Percentiles rank a stretch among this genome's conserved stretches.
Evolutionary conservation across 2,888 invertebrate species (phyloP).

Genomic region (Stegana nigrithorax): DNA sequence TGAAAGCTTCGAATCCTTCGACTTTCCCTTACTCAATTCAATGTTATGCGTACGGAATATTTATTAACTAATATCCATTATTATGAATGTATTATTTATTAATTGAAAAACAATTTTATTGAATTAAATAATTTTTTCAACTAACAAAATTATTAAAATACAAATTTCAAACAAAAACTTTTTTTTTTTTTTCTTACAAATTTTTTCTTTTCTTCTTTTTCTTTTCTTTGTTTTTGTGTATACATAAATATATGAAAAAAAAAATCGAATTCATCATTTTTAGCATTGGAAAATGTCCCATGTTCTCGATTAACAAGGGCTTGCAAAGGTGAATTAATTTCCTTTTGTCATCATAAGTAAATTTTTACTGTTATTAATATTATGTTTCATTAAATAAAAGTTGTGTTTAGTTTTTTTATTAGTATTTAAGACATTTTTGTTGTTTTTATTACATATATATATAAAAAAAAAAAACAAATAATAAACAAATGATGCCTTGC

Average conservation of each 20-base stretch:
- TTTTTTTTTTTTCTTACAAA: conserved; percentile 37
- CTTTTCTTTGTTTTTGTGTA: conserved; percentile 69
- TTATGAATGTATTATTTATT: no score
- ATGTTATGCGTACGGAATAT: no score
- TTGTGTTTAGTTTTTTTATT: conserved; percentile 14
- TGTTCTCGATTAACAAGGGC: conserved; percentile 88
- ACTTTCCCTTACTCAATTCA: no score
- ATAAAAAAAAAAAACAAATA: no score
- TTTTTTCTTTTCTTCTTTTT: conserved; percentile 30
- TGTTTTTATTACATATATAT: no score
- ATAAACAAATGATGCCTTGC: no score
- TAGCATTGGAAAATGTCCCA: conserved; percentile 82
- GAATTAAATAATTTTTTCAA: no score
- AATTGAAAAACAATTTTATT: no score
- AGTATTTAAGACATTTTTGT: no score
- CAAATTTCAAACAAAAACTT: conserved; percentile 25
- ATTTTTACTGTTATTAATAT: conserved; percentile 41
- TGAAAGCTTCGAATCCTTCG: no score
- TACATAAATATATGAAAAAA: conserved; percentile 19
- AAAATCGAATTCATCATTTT: conserved; percentile 62
- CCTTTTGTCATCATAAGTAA: conserved; percentile 63
- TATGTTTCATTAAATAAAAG: conserved; percentile 19
- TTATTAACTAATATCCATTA: no score
- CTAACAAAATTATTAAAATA: no score
- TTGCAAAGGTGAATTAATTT: conserved; percentile 78